phyloP scores from a whole-genome alignment of 2,888 invertebrate species.

The Julus scandinavius region DNA sequence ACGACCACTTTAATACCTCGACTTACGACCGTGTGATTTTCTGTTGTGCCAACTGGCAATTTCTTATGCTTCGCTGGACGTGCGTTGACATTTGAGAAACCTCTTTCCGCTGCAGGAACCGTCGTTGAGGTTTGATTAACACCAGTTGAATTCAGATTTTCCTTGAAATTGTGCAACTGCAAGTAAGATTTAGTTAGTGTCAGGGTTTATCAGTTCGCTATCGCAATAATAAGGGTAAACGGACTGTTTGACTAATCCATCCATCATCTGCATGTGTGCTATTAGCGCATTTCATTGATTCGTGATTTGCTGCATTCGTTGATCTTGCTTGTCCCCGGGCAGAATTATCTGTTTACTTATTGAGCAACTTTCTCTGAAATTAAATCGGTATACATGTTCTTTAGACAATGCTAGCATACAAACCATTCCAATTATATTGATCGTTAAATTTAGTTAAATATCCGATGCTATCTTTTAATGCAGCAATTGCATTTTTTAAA shows the following conservation, averaged over 20 bases:
- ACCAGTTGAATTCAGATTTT: neutral
- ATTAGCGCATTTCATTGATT: neutral
- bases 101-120: neutral
- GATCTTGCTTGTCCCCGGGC: neutral
- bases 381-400: neutral
- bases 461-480: neutral
- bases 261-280: neutral
- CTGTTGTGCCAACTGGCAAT: neutral
- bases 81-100: neutral
- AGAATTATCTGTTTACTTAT: neutral
- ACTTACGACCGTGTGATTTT: too few relatives aligned
- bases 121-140: neutral
- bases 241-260: neutral
- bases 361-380: constrained; percentile 32
- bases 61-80: neutral
- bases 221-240: neutral
- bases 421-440: neutral
- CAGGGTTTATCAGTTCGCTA: too few relatives aligned
- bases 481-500: neutral
- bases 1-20: too few relatives aligned
- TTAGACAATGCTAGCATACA: neutral
- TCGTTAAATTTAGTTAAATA: neutral
- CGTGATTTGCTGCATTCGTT: neutral
- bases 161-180: constrained; percentile 39
- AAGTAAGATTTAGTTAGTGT: neutral